These are phyloP conservation scores for Natrix natrix DNA, from an alignment of 2,797 vertebrate species.

Conservation along the genomic window DNA sequence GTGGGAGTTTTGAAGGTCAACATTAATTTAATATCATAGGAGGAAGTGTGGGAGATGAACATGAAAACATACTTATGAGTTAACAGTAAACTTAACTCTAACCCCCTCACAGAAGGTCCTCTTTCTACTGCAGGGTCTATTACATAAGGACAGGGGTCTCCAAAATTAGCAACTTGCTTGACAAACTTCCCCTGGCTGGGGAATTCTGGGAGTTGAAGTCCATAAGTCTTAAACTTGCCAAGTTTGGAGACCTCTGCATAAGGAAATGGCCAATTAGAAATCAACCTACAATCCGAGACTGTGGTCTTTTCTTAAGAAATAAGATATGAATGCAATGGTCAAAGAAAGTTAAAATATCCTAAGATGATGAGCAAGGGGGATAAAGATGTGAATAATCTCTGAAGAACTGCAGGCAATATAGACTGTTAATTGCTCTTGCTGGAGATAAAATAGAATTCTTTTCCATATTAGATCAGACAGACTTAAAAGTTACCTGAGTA, in stretches of 20 bases:
- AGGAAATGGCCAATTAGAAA: background rate
- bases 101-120: constrained; percentile 26
- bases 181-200: background rate
- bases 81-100: constrained; percentile 16
- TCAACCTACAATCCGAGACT: constrained; percentile 36
- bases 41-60: constrained; percentile 53
- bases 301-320: constrained; percentile 8
- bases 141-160: background rate
- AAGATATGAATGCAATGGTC: constrained; percentile 44
- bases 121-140: background rate
- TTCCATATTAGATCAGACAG: background rate
- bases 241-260: background rate
- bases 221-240: background rate
- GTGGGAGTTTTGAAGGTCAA: constrained; percentile 40
- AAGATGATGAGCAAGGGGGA: constrained; percentile 29
- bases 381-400: constrained; percentile 23
- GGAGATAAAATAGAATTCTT: background rate
- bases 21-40: constrained; percentile 23
- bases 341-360: background rate
- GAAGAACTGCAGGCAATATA: background rate
- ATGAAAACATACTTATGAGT: constrained; percentile 36
- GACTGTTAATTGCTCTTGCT: constrained; percentile 6
- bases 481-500: background rate
- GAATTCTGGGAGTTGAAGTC: background rate
- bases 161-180: background rate